Conservation (phyloP, 1,140 invertebrate species). For the Drosophila paulistorum region DNA sequence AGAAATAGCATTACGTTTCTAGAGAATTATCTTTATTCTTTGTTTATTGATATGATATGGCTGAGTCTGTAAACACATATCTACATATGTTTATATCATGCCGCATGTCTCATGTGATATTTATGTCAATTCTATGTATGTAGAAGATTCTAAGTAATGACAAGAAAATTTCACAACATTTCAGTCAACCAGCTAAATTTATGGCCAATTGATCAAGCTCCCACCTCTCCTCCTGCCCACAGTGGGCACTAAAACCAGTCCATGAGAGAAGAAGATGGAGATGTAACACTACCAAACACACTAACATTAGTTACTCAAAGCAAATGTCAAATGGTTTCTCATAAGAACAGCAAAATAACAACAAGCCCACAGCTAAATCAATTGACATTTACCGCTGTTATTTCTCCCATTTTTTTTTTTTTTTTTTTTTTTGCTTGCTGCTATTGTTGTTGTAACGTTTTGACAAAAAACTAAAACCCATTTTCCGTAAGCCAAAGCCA, state of each 20-base stretch:
- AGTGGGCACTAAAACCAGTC: constrained; percentile 32
- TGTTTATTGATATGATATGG: background rate
- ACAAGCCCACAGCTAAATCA: constrained; percentile 43
- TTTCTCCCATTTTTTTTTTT: background rate
- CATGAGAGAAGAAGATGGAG: background rate
- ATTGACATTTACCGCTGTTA: constrained; percentile 61
- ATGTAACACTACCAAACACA: constrained; percentile 8
- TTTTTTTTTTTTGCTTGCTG: background rate
- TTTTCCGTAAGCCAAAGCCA: background rate
- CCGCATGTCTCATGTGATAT: constrained; percentile 61
- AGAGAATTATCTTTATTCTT: too few relatives aligned
- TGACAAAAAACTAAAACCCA: constrained; percentile 4
- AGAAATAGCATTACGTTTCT: too few relatives aligned
- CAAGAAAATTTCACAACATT: constrained; percentile 73
- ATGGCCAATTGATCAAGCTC: constrained; percentile 58
- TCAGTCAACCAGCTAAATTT: constrained; percentile 69
- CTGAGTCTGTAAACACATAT: background rate
- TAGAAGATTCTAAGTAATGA: constrained; percentile 70
- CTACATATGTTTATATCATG: constrained; percentile 7
- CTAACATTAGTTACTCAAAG: constrained; percentile 4
- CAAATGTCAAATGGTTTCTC: constrained; percentile 71
- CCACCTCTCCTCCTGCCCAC: constrained; percentile 14
- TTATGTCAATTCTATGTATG: constrained; percentile 73
- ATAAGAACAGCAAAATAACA: constrained; percentile 52
- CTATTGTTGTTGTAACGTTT: background rate